These are phyloP conservation scores for Manis pentadactyla DNA, from an alignment of 2,797 vertebrate genomes.

Conservation along the genomic window DNA sequence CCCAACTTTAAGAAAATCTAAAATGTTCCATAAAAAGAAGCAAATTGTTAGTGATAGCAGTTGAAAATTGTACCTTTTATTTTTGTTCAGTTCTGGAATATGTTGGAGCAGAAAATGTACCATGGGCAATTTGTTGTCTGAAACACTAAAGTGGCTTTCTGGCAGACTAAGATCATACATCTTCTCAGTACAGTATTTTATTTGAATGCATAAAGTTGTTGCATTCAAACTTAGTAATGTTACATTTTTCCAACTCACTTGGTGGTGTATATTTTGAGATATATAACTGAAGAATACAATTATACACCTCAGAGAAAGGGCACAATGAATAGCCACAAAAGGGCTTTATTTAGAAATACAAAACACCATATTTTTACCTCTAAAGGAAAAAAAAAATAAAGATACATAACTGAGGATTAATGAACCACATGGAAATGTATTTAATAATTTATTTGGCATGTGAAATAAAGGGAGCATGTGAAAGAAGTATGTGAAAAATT, in stretches of 20 bases:
- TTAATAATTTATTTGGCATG: constrained; percentile 55
- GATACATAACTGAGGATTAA: constrained; percentile 2
- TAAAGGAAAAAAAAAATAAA: background rate
- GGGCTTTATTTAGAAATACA: constrained; percentile 63
- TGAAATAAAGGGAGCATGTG: background rate
- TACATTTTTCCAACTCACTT: constrained; percentile 61
- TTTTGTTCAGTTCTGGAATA: constrained; percentile 76
- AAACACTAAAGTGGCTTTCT: constrained; percentile 68
- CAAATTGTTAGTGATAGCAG: constrained; percentile 64
- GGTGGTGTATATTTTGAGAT: constrained; percentile 67
- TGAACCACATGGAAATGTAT: constrained; percentile 49
- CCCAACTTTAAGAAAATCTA: constrained; percentile 60
- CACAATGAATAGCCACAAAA: background rate
- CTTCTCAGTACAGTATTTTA: constrained; percentile 64
- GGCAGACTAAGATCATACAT: constrained; percentile 71
- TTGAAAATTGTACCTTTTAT: constrained; percentile 70
- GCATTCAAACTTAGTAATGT: constrained; percentile 70
- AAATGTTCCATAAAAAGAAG: constrained; percentile 72
- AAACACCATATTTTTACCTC: constrained; percentile 33
- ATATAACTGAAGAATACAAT: constrained; percentile 70
- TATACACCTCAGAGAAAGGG: constrained; percentile 53
- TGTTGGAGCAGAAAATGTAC: constrained; percentile 71
- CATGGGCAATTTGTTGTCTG: constrained; percentile 72
- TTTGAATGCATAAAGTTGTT: constrained; percentile 66
- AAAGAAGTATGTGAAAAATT: constrained; percentile 25